phyloP scores from a whole-genome alignment of 2,888 invertebrate species.

The Drosophila pseudotalamancana region DNA sequence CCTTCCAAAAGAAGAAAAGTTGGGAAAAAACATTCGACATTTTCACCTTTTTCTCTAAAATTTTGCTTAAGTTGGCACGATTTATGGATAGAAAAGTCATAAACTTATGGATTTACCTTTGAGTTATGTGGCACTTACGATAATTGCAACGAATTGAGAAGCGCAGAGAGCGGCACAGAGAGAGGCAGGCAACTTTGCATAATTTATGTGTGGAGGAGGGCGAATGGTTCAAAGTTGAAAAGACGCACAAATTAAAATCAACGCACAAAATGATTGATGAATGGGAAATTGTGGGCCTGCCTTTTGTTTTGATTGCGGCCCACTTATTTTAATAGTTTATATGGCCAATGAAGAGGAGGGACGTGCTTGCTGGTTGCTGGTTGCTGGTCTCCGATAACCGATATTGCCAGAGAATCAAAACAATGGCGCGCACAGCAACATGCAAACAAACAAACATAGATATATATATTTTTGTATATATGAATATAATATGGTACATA shows the following conservation, averaged over 20 bases:
- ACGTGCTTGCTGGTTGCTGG: background rate
- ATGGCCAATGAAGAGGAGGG: conserved; percentile 31
- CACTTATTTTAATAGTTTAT: conserved; percentile 56
- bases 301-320: conserved; percentile 32
- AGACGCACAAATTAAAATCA: conserved; percentile 76
- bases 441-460: conserved; percentile 10
- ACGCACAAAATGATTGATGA: conserved; percentile 77
- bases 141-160: conserved; percentile 70
- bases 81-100: conserved; percentile 73
- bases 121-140: conserved; percentile 76
- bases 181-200: conserved; percentile 66
- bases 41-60: too few relatives aligned
- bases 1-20: conserved; percentile 31
- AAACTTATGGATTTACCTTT: conserved; percentile 76
- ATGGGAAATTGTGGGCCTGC: conserved; percentile 39
- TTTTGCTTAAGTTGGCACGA: conserved; percentile 67
- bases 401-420: conserved; percentile 27
- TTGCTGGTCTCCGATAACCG: conserved; percentile 42
- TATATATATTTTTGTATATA: conserved; percentile 13
- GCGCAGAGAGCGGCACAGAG: conserved; percentile 22
- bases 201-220: conserved; percentile 61
- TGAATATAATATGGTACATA: conserved; percentile 39
- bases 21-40: too few relatives aligned
- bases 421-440: conserved; percentile 24
- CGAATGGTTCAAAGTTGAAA: conserved; percentile 69